These are phyloP conservation scores for Etheostoma nigrum DNA, from an alignment of 2,797 vertebrate species.

Conservation along the genomic window DNA sequence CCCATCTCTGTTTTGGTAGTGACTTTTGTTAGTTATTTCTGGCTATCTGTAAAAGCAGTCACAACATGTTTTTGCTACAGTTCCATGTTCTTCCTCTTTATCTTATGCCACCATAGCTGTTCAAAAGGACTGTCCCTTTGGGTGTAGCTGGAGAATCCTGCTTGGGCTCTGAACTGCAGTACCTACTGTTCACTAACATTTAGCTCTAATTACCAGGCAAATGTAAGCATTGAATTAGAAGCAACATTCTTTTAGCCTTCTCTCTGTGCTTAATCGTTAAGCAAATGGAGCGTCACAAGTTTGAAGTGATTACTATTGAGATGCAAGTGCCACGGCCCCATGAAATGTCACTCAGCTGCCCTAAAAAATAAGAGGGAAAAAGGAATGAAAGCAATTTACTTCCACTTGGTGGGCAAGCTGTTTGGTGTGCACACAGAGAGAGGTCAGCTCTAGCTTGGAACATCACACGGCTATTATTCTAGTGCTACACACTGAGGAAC, in stretches of 20 bases:
- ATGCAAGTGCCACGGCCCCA: slow-evolving; percentile 68
- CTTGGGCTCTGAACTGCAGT: slow-evolving; percentile 55
- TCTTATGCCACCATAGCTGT: slow-evolving; percentile 8
- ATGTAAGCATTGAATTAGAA: slow-evolving; percentile 84
- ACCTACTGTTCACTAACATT: slow-evolving; percentile 83
- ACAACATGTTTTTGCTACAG: background rate
- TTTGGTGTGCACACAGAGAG: slow-evolving; percentile 41
- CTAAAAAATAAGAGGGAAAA: slow-evolving; percentile 36
- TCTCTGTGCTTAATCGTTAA: slow-evolving; percentile 81
- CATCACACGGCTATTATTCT: slow-evolving; percentile 58
- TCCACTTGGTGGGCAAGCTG: slow-evolving; percentile 64
- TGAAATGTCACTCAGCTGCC: slow-evolving; percentile 77
- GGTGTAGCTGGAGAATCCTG: slow-evolving; percentile 50
- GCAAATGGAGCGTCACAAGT: slow-evolving; percentile 81
- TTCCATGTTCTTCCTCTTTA: slow-evolving; percentile 26
- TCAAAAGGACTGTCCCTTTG: slow-evolving; percentile 33
- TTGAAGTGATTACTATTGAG: slow-evolving; percentile 82
- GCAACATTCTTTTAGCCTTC: slow-evolving; percentile 76
- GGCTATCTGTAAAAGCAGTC: background rate
- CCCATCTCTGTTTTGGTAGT: background rate
- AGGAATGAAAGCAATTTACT: slow-evolving; percentile 60
- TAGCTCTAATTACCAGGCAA: slow-evolving; percentile 83
- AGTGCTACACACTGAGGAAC: slow-evolving; percentile 35
- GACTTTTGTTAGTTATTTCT: background rate
- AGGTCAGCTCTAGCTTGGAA: slow-evolving; percentile 60